phyloP scores from a whole-genome alignment of 2,113 vertebrate species.

The Colaptes auratus region DNA sequence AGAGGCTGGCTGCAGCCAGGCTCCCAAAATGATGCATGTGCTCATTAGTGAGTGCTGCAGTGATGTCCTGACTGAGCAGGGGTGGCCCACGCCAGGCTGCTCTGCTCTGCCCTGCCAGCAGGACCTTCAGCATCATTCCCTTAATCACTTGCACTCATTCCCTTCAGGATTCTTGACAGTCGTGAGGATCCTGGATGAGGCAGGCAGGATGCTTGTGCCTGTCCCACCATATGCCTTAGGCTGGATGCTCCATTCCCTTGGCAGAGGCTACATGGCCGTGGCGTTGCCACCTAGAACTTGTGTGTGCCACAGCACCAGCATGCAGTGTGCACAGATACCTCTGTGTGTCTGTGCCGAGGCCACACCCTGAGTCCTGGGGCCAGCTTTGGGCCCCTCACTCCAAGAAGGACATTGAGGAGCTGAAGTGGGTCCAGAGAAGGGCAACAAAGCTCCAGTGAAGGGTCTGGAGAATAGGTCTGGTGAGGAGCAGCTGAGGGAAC shows the following conservation, averaged over 20 bases:
- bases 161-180: fast-evolving
- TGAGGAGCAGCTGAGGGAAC: background rate
- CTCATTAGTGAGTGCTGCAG: background rate
- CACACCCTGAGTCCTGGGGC: background rate
- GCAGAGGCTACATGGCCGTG: background rate
- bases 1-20: background rate
- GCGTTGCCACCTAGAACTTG: fast-evolving
- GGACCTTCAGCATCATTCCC: fast-evolving
- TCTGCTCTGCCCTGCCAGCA: background rate
- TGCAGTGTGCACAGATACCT: fast-evolving
- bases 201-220: background rate
- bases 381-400: background rate
- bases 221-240: background rate
- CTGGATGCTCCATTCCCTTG: background rate
- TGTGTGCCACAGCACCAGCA: fast-evolving
- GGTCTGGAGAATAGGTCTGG: background rate
- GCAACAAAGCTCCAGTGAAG: background rate
- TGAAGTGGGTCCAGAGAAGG: background rate
- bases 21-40: fast-evolving
- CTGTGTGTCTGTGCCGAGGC: background rate
- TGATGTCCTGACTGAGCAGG: fast-evolving
- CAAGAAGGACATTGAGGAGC: background rate
- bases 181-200: fast-evolving
- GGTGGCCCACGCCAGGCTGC: fast-evolving
- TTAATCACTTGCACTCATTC: fast-evolving